These are phyloP conservation scores for Himantopus leucocephalus DNA, from an alignment of 2,113 vertebrate genomes.

Conservation along the genomic window DNA sequence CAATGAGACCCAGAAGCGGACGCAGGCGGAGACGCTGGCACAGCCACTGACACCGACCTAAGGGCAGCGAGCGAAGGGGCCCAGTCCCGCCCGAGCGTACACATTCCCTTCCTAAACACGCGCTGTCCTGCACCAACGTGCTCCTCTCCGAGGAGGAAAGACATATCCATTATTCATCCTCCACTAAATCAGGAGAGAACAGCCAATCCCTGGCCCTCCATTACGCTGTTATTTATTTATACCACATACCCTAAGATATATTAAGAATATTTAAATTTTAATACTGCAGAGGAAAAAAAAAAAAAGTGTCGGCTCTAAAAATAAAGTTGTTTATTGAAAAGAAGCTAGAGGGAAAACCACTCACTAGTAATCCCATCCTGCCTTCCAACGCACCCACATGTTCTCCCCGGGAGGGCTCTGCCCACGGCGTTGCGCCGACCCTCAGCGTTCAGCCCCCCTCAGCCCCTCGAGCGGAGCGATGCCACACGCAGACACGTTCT, in stretches of 20 bases:
- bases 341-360: slow-evolving; percentile 61
- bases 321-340: slow-evolving; percentile 67
- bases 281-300: background rate
- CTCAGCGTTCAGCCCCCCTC: background rate
- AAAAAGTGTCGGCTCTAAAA: slow-evolving; percentile 52
- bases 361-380: slow-evolving; percentile 47
- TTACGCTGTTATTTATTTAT: slow-evolving; percentile 65
- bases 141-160: background rate
- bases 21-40: background rate
- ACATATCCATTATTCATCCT: slow-evolving; percentile 38
- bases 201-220: slow-evolving; percentile 45
- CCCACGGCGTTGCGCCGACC: background rate
- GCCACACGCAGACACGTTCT: background rate
- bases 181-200: background rate
- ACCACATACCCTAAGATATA: slow-evolving; percentile 60
- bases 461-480: accelerated
- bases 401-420: background rate
- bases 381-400: background rate
- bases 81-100: background rate
- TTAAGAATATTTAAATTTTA: slow-evolving; percentile 69
- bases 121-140: background rate
- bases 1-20: accelerated
- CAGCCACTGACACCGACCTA: background rate
- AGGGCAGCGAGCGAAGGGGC: background rate
- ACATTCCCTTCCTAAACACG: background rate